Percentiles rank a stretch among this genome's conserved stretches.
Conservation (phyloP, 1,140 invertebrate species). For the Sipha flava region DNA sequence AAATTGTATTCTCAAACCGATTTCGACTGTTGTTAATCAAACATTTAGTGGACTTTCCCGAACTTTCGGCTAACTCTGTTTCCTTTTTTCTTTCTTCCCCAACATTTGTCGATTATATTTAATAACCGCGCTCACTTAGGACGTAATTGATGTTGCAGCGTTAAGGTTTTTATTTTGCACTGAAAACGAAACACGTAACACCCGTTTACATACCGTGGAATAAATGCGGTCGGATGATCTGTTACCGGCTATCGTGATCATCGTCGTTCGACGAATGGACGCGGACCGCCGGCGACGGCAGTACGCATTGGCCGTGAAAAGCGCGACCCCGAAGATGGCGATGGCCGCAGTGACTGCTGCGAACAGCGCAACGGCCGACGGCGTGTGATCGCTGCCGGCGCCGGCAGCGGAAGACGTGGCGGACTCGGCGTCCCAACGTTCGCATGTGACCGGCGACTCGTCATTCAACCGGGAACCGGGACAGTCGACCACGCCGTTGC, state of each 20-base stretch:
- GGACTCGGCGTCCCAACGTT: background rate
- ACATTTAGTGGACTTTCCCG: too few species aligned
- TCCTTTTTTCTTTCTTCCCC: too few species aligned
- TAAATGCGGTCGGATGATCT: background rate
- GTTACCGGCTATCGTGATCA: too few species aligned
- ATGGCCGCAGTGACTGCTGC: background rate
- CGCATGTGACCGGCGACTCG: background rate
- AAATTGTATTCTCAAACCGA: too few species aligned
- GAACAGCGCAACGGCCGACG: background rate
- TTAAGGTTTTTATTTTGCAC: too few species aligned
- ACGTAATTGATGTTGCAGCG: too few species aligned
- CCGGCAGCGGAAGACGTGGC: background rate
- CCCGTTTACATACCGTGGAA: constrained; percentile 8
- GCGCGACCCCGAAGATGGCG: background rate
- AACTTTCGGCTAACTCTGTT: too few species aligned
- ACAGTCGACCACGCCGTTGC: constrained; percentile 80
- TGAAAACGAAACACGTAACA: too few species aligned
- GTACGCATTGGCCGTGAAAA: background rate
- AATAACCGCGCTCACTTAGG: too few species aligned
- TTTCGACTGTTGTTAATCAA: too few species aligned
- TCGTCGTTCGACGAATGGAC: background rate
- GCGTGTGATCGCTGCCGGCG: background rate
- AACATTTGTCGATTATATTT: too few species aligned
- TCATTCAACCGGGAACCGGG: constrained; percentile 51
- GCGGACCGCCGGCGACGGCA: background rate